phyloP scores from a whole-genome alignment of 2,797 vertebrate genomes.

The Gambelia wislizenii region DNA sequence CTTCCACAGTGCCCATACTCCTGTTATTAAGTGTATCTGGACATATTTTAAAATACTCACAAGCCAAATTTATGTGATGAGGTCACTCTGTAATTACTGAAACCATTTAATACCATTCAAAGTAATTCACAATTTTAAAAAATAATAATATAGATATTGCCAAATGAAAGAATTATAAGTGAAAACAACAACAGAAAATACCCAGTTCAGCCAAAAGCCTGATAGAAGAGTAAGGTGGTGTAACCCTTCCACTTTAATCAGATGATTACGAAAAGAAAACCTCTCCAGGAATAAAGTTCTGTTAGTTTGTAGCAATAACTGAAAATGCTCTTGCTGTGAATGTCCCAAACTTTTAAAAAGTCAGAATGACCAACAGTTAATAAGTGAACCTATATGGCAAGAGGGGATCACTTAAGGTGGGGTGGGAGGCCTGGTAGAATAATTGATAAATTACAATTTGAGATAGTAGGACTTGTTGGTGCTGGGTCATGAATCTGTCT shows the following conservation, averaged over 20 bases:
- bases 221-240: not conserved
- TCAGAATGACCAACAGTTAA: not conserved
- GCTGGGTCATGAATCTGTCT: not conserved
- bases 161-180: not conserved
- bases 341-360: not conserved
- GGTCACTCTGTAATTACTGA: not conserved
- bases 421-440: not conserved
- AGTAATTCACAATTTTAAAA: not conserved
- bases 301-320: not conserved
- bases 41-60: not conserved
- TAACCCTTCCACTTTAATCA: not conserved
- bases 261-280: too few species aligned
- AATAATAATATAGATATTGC: not conserved
- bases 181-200: not conserved
- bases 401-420: not conserved
- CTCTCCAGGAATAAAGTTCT: not conserved
- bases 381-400: not conserved
- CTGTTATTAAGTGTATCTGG: not conserved
- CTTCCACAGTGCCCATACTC: not conserved
- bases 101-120: not conserved
- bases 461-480: not conserved
- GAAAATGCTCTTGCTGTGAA: not conserved
- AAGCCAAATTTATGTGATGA: not conserved
- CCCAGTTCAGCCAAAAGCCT: not conserved
- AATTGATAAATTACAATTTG: not conserved